Conservation (phyloP, 2,797 vertebrate species). For the Paguma larvata region DNA sequence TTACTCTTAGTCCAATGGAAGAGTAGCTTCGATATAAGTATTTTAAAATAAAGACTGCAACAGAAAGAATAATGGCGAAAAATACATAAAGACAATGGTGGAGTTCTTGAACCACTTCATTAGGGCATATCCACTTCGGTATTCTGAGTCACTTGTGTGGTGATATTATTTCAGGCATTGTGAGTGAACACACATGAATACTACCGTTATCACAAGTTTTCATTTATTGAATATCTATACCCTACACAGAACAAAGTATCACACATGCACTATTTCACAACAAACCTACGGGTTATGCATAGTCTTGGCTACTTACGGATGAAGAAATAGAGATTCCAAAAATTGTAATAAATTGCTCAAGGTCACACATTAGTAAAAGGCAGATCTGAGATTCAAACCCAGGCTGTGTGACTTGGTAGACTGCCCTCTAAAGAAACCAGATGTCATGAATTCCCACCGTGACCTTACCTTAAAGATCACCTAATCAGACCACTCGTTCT, state of each 20-base stretch:
- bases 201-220: neutral
- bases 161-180: neutral
- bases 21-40: neutral
- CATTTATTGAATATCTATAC: neutral
- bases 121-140: neutral
- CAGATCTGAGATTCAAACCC: neutral
- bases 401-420: neutral
- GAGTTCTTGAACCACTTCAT: neutral
- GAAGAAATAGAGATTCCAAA: neutral
- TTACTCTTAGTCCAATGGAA: neutral
- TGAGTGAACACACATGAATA: conserved; percentile 5
- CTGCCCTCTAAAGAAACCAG: neutral
- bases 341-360: neutral
- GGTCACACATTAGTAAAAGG: neutral
- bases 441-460: neutral
- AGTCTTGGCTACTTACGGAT: neutral
- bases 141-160: neutral
- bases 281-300: neutral
- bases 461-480: conserved; percentile 17
- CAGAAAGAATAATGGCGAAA: neutral
- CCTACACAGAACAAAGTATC: neutral
- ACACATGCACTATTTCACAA: neutral
- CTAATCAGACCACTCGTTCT: neutral
- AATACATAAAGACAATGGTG: neutral
- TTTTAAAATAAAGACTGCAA: neutral